phyloP scores from a whole-genome alignment of 2,113 vertebrate species.

The Peromyscus californicus region DNA sequence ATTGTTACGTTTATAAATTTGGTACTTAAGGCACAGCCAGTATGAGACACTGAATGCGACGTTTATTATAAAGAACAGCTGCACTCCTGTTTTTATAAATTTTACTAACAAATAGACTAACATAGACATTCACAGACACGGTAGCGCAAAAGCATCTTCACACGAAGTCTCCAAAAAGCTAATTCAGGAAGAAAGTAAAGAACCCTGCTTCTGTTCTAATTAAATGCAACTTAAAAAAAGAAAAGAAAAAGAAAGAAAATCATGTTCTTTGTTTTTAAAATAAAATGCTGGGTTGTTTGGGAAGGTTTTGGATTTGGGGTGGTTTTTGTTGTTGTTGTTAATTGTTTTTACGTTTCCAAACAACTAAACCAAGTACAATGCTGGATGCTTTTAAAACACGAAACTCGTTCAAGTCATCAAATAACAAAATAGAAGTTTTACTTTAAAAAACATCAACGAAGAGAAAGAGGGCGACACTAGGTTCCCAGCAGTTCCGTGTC shows the following conservation, averaged over 20 bases:
- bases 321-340: slow-evolving; percentile 60
- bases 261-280: slow-evolving; percentile 88
- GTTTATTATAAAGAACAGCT: slow-evolving; percentile 93
- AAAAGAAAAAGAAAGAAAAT: slow-evolving; percentile 71
- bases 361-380: slow-evolving; percentile 95
- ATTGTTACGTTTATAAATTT: slow-evolving; percentile 94
- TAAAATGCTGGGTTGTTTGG: slow-evolving; percentile 83
- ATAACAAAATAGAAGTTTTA: slow-evolving; percentile 88
- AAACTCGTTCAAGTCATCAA: slow-evolving; percentile 94
- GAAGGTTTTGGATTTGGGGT: slow-evolving; percentile 22
- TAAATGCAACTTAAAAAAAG: slow-evolving; percentile 20
- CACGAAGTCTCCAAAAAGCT: slow-evolving; percentile 85
- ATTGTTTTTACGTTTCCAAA: slow-evolving; percentile 89
- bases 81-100: slow-evolving; percentile 94
- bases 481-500: slow-evolving; percentile 93
- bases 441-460: slow-evolving; percentile 81
- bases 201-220: slow-evolving; percentile 82
- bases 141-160: slow-evolving; percentile 89
- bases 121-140: slow-evolving; percentile 88
- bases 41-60: slow-evolving; percentile 96
- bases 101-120: slow-evolving; percentile 91
- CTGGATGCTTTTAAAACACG: slow-evolving; percentile 95
- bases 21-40: slow-evolving; percentile 96
- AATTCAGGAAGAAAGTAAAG: slow-evolving; percentile 74
- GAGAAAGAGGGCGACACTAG: slow-evolving; percentile 85